These are phyloP conservation scores for Sceliomorpha sp. DNA, from an alignment of 2,888 invertebrate species.

Conservation along the genomic window DNA sequence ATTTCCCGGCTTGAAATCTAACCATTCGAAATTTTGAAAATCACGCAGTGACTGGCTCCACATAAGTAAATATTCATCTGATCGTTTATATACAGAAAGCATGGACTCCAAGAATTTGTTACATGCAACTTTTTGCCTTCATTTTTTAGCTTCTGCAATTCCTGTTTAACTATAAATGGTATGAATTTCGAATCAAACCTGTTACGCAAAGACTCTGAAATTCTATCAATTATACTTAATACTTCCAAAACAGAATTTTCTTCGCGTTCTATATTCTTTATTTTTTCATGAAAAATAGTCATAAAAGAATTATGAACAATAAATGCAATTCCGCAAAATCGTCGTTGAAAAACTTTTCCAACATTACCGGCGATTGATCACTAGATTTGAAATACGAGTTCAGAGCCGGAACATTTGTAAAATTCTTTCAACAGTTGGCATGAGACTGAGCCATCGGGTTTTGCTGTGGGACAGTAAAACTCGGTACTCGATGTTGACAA, in stretches of 20 bases:
- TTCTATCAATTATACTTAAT: too few relatives aligned
- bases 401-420: constrained; percentile 39
- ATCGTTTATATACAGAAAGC: constrained; percentile 16
- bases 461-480: constrained; percentile 38
- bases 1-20: constrained; percentile 9
- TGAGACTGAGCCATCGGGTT: constrained; percentile 49
- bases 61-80: constrained; percentile 23
- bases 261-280: constrained; percentile 36
- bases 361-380: constrained; percentile 59
- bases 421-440: constrained; percentile 49
- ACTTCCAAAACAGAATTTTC: constrained; percentile 25
- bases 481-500: constrained; percentile 42
- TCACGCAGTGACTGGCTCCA: constrained; percentile 16
- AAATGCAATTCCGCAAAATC: constrained; percentile 39
- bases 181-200: too few relatives aligned
- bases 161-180: too few relatives aligned
- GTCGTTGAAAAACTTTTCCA: constrained; percentile 52
- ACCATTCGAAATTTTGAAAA: constrained; percentile 20
- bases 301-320: constrained; percentile 46
- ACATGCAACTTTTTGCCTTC: too few relatives aligned
- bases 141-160: too few relatives aligned
- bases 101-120: constrained; percentile 13
- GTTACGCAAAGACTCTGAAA: too few relatives aligned
- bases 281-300: constrained; percentile 40
- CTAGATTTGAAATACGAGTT: constrained; percentile 68